Base-by-base conservation (phyloP, 2,888 invertebrate species). In the Drosophila nr. perissopoda region DNA sequence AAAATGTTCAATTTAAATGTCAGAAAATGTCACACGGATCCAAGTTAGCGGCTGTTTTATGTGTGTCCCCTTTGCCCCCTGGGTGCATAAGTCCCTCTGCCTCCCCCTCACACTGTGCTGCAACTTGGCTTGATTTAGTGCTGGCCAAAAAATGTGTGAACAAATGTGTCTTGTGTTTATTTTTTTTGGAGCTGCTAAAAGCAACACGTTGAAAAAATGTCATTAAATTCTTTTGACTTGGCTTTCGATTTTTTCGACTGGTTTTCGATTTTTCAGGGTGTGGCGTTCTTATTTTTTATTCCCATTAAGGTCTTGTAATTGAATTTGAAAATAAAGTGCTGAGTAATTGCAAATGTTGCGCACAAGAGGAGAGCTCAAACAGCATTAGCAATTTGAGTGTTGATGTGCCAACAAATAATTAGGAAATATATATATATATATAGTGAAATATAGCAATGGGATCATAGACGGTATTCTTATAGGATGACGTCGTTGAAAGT, bases 11-110 rank as follows among this genome's bases (percentile, higher is more conserved):
- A 63, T 78, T 81, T 78, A 78, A 78, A 81, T 78, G 78, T 82
- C 78, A 78, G 51, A 81, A 78, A 78, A 78, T 78, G 78, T 78
- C 78, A 78, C 82, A 81, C 16, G 56, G 73, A 69, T 78, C 63
- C 63, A 59, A 60, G 53, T 65, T 65, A 57, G 63, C 59, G 80
- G 58, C 78, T 62, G 67, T 60, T 63, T 38, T 61, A 62, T 49
- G 62, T 63, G 11, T 56, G 11, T 52, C 11, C n/a, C 60, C 13
- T 42, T 25, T 45, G 16, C 45, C 45, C 25, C 25, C 8, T 45
- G 45, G 16, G 25, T 45, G 27, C 45, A 45, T 45, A 45, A 25
- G 4, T 7, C 7, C 4, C 45, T 45, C 21, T 3, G 7, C 1
- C 21, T 11, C 16, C 1, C 13, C 10, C 1, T 1, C 8, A 49